These are phyloP conservation scores for Ranitomeya imitator DNA, from an alignment of 2,113 vertebrate genomes.

Conservation along the genomic window DNA sequence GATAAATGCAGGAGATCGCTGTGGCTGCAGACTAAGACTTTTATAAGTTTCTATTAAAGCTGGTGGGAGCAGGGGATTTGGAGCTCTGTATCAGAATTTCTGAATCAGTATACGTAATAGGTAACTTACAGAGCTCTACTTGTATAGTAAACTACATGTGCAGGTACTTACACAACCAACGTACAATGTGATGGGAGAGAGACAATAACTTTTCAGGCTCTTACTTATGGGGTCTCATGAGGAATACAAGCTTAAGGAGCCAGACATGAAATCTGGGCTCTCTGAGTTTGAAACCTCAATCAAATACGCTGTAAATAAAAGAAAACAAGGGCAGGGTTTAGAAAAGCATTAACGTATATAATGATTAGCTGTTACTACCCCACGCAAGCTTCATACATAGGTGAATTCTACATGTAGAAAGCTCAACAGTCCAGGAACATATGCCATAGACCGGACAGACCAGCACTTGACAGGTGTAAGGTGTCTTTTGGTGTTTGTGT, in stretches of 20 bases:
- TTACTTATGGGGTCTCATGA: background rate
- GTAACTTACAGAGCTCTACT: background rate
- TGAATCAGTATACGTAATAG: background rate
- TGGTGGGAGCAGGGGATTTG: too few relatives aligned
- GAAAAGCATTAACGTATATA: background rate
- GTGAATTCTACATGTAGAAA: background rate
- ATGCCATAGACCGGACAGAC: too few relatives aligned
- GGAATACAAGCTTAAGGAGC: constrained; percentile 29
- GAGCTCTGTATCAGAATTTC: too few relatives aligned
- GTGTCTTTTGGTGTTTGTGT: too few relatives aligned
- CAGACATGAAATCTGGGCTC: constrained; percentile 30
- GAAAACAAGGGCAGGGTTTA: background rate
- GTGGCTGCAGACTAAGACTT: background rate
- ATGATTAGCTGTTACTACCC: background rate
- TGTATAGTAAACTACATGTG: background rate
- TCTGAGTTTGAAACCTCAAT: constrained; percentile 26
- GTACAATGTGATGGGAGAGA: constrained; percentile 8
- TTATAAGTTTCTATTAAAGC: too few relatives aligned
- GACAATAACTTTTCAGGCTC: background rate
- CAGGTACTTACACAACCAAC: constrained; percentile 5
- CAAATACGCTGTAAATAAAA: constrained; percentile 49
- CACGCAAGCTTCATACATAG: background rate
- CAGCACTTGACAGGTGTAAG: too few relatives aligned
- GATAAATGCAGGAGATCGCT: background rate
- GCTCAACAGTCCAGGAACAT: too few relatives aligned